Conservation (phyloP, 1,140 invertebrate genomes). For the Brachionus rotundiformis region DNA sequence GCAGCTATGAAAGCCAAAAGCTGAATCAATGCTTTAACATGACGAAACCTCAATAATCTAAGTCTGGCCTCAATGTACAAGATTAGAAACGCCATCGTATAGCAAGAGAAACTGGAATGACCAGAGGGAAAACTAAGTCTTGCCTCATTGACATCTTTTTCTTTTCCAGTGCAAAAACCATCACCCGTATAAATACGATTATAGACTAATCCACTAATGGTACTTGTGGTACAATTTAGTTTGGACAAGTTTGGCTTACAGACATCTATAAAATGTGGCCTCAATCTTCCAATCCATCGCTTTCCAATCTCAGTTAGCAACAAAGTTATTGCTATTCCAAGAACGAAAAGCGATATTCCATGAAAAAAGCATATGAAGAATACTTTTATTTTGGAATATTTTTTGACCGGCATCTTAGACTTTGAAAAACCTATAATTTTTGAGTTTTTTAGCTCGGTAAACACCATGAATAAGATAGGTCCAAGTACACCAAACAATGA, state of each 20-base stretch:
- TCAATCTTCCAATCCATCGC: conserved; percentile 79
- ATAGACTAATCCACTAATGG: neutral
- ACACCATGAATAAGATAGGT: conserved; percentile 22
- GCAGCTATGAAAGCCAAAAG: conserved; percentile 11
- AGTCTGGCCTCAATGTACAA: conserved; percentile 55
- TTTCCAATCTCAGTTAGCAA: conserved; percentile 81
- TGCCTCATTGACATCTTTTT: conserved; percentile 55
- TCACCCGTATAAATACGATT: conserved; percentile 61
- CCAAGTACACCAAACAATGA: neutral
- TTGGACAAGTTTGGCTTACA: conserved; percentile 65
- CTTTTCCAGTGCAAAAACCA: conserved; percentile 57
- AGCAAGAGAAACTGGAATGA: conserved; percentile 67
- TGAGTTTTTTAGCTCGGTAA: conserved; percentile 26
- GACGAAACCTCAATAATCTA: neutral
- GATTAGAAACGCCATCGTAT: conserved; percentile 64
- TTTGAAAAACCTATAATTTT: neutral
- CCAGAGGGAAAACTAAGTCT: conserved; percentile 69
- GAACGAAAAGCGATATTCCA: conserved; percentile 21
- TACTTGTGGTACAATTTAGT: conserved; percentile 8
- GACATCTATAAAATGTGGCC: conserved; percentile 82
- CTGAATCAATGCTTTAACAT: conserved; percentile 33
- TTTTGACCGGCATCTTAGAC: neutral
- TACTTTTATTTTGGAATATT: neutral
- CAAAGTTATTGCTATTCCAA: conserved; percentile 32
- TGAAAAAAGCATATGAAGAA: conserved; percentile 49